These are phyloP conservation scores for Okamejei kenojei DNA, from an alignment of 2,797 vertebrate species.

Conservation along the genomic window DNA sequence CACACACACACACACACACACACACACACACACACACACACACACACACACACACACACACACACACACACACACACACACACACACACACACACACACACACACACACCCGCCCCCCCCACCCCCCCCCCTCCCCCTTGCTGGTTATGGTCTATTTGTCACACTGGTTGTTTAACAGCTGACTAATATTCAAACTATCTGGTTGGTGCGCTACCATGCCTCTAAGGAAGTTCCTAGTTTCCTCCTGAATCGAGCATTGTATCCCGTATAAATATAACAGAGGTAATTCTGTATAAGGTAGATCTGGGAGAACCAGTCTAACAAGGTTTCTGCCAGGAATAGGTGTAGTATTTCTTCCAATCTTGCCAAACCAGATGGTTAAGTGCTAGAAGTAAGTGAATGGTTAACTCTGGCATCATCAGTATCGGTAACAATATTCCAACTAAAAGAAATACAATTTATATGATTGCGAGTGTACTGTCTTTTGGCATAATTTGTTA, in stretches of 20 bases:
- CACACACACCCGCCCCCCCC: too few species aligned
- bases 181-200: not conserved
- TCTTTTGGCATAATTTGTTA: not conserved
- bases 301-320: not conserved
- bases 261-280: not conserved
- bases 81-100: too few species aligned
- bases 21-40: too few species aligned
- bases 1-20: too few species aligned
- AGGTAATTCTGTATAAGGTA: not conserved
- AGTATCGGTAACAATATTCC: not conserved
- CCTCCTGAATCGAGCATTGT: not conserved
- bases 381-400: not conserved
- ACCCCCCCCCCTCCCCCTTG: too few species aligned
- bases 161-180: not conserved
- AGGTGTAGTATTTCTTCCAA: not conserved
- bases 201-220: not conserved
- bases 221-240: not conserved
- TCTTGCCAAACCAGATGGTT: not conserved
- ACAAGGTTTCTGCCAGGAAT: not conserved
- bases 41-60: too few species aligned
- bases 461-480: not conserved
- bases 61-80: too few species aligned
- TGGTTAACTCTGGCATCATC: not conserved
- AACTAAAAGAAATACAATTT: not conserved
- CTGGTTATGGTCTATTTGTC: too few species aligned